Conservation (phyloP, 53 echinoderm and acorn worm genomes). For the Pentamera pediparva region DNA sequence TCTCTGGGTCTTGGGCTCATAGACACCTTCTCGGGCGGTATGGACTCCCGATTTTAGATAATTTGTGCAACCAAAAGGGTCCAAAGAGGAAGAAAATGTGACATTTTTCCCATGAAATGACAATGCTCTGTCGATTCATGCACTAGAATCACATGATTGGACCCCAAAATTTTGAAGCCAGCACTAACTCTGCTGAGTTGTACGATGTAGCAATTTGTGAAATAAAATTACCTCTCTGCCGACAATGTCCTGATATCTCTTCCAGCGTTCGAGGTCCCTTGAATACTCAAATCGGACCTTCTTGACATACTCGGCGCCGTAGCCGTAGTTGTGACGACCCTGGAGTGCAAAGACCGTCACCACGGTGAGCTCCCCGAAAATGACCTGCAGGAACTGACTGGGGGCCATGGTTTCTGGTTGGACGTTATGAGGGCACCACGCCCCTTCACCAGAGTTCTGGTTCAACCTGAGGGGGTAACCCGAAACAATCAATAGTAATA, state of each 20-base stretch:
- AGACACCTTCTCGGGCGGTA: no score
- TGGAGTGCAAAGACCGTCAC: constrained; percentile 69
- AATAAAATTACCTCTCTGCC: constrained; percentile 49
- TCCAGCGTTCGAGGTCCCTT: constrained; percentile 56
- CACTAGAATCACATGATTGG: no score
- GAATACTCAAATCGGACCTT: constrained; percentile 70
- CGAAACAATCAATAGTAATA: neutral
- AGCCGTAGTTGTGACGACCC: constrained; percentile 70
- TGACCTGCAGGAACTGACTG: constrained; percentile 81
- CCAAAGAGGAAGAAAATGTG: no score
- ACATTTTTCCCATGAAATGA: no score
- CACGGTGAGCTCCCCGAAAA: constrained; percentile 68
- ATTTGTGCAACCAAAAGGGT: no score
- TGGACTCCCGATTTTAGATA: no score
- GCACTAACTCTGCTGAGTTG: no score
- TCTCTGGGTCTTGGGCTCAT: no score
- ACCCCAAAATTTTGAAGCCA: no score
- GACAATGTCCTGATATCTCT: constrained; percentile 33
- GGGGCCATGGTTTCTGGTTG: constrained; percentile 44
- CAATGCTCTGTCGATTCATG: no score
- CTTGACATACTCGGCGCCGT: constrained; percentile 57
- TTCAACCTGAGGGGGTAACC: constrained; percentile 26
- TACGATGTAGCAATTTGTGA: no score
- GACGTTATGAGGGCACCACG: constrained; percentile 86
- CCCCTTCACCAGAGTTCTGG: constrained; percentile 59